Evolutionary conservation across 2,113 vertebrate species (phyloP).

Genomic region (Noctilio leporinus): DNA sequence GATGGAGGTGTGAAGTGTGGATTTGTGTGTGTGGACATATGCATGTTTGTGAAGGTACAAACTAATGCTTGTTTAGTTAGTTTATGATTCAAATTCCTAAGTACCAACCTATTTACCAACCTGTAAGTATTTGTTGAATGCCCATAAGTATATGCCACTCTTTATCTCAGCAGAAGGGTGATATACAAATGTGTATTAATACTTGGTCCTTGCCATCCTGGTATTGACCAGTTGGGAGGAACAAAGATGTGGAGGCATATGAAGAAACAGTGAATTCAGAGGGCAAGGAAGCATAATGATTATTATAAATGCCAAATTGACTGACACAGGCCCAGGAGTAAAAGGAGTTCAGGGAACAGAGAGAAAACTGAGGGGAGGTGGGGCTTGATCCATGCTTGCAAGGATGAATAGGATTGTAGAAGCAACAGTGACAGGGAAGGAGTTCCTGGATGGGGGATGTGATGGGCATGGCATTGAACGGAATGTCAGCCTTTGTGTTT

Average conservation of each 20-base stretch:
- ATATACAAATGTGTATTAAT: neutral
- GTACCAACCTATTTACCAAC: neutral
- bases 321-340: neutral
- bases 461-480: neutral
- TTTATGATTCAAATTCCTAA: conserved; percentile 1
- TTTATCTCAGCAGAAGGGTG: neutral
- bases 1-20: neutral
- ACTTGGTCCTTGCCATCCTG: neutral
- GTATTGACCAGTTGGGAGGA: neutral
- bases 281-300: neutral
- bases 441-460: too few species aligned
- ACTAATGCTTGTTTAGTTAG: neutral
- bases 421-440: neutral
- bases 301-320: neutral
- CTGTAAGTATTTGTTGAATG: neutral
- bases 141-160: neutral
- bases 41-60: neutral
- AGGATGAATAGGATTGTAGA: neutral
- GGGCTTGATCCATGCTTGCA: neutral
- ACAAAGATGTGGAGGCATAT: neutral
- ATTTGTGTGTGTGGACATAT: too few species aligned
- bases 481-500: neutral
- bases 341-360: neutral
- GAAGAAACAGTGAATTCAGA: neutral
- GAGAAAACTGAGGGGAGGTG: neutral